phyloP scores from a whole-genome alignment of 2,113 vertebrate species.

The Microtus ochrogaster region DNA sequence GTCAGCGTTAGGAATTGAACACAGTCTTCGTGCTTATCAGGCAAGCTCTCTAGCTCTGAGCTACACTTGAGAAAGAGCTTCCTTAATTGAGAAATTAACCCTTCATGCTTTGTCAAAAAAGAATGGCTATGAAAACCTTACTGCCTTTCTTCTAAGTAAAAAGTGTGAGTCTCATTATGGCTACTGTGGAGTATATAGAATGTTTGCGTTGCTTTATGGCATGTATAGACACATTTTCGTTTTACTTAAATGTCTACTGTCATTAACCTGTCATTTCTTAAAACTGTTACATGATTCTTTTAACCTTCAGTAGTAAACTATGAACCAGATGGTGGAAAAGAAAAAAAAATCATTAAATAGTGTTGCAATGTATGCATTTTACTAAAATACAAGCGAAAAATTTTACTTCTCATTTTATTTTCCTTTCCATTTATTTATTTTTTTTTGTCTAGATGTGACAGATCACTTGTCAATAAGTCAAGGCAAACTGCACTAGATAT shows the following conservation, averaged over 20 bases:
- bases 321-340: not conserved
- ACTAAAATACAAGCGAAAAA: constrained; percentile 35
- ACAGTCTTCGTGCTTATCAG: not conserved
- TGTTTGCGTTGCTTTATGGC: not conserved
- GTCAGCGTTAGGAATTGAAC: not conserved
- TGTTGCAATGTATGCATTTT: not conserved
- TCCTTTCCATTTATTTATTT: constrained; percentile 20
- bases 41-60: not conserved
- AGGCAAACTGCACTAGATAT: constrained; percentile 94
- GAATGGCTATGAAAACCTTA: not conserved
- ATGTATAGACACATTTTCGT: constrained; percentile 2
- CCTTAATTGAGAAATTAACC: constrained; percentile 2
- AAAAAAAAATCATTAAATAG: not conserved
- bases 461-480: constrained; percentile 89
- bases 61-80: not conserved
- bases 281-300: constrained; percentile 48
- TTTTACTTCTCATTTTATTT: constrained; percentile 54
- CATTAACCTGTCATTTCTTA: constrained; percentile 32
- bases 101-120: constrained; percentile 8
- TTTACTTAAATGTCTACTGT: constrained; percentile 15
- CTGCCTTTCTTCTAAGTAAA: not conserved
- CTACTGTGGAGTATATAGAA: not conserved
- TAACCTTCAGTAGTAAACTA: not conserved
- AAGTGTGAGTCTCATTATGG: constrained; percentile 1
- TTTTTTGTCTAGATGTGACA: constrained; percentile 89